Percentiles rank a stretch among this genome's conserved stretches.
phyloP scores from a whole-genome alignment of 2,888 invertebrate genomes.

The Rhagium mordax region DNA sequence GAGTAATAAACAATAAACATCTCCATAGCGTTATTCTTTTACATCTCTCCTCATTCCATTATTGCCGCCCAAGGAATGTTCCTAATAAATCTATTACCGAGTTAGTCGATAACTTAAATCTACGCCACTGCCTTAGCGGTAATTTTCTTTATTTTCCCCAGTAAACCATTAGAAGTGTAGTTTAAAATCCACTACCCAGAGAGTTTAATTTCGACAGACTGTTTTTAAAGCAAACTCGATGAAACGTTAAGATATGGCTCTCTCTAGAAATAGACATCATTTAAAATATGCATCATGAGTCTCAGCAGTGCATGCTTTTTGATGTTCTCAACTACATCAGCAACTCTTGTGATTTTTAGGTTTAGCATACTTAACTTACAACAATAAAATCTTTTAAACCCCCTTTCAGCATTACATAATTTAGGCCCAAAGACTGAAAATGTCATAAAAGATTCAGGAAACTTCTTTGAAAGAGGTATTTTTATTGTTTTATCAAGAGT shows the following conservation, averaged over 20 bases:
- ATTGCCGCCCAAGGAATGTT: background rate
- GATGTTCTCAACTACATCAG: conserved; percentile 36
- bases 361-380: conserved; percentile 29
- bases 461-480: conserved; percentile 33
- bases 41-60: background rate
- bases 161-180: background rate
- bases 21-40: background rate
- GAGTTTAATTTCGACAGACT: conserved; percentile 22
- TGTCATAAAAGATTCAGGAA: conserved; percentile 34
- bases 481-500: conserved; percentile 21
- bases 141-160: background rate
- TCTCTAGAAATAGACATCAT: conserved; percentile 29
- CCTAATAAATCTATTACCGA: conserved; percentile 5
- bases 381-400: conserved; percentile 33
- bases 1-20: conserved; percentile 8
- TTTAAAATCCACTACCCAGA: background rate
- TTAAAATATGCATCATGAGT: conserved; percentile 36
- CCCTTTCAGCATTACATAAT: conserved; percentile 34
- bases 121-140: conserved; percentile 3
- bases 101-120: background rate
- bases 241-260: conserved; percentile 22
- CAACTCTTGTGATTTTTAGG: conserved; percentile 36
- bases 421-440: conserved; percentile 20
- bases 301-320: conserved; percentile 30
- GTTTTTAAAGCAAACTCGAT: background rate